Evolutionary conservation across 2,888 invertebrate genomes (phyloP).

Genomic region (Neocrepidodera transversa): DNA sequence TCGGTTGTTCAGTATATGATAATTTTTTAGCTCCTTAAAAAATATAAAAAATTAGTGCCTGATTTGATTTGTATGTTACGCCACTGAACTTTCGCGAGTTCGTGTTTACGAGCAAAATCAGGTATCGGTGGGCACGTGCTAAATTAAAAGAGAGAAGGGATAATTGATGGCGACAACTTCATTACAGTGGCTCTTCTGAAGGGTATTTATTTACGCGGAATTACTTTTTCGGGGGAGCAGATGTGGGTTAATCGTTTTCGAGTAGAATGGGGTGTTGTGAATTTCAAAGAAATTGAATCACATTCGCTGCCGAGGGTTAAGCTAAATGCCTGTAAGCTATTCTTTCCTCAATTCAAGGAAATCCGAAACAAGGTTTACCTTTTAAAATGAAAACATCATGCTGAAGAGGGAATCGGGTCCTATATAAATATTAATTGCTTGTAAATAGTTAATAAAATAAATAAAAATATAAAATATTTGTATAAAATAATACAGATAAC

Average conservation of each 20-base stretch:
- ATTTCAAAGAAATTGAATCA: neutral
- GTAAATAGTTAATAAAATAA: too few relatives aligned
- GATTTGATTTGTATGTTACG: too few relatives aligned
- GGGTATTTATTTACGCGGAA: conserved; percentile 16
- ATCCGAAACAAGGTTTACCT: too few relatives aligned
- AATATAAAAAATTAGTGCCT: too few relatives aligned
- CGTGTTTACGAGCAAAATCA: conserved; percentile 12
- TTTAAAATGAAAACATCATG: too few relatives aligned
- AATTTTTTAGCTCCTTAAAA: too few relatives aligned
- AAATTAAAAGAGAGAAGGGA: conserved; percentile 25
- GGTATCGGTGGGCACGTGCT: conserved; percentile 15
- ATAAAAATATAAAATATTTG: too few relatives aligned
- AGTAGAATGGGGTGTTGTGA: neutral
- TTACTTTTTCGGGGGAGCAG: conserved; percentile 16
- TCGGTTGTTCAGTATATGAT: too few relatives aligned
- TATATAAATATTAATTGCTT: too few relatives aligned
- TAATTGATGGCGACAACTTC: conserved; percentile 31
- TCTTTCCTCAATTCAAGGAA: neutral
- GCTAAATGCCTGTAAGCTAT: neutral
- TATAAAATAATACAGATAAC: too few relatives aligned
- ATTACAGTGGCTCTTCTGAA: conserved; percentile 16
- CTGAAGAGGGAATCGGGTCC: too few relatives aligned
- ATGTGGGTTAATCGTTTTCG: conserved; percentile 6
- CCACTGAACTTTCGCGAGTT: neutral
- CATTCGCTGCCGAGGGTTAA: neutral